Evolutionary conservation across 1,140 invertebrate species (phyloP).

Genomic region (Dreissena polymorpha): DNA sequence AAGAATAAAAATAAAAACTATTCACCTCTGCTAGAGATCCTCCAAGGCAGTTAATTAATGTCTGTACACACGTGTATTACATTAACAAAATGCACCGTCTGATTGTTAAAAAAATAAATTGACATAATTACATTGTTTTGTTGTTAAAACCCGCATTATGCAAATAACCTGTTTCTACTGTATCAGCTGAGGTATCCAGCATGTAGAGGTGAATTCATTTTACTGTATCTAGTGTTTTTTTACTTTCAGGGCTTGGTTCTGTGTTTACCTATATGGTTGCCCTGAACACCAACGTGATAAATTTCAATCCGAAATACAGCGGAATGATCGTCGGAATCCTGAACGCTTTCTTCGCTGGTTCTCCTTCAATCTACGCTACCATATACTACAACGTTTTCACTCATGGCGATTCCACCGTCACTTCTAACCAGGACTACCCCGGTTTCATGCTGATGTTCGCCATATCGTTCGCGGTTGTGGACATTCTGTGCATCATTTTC

Average conservation of each 20-base stretch:
- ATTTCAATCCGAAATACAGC: constrained; percentile 57
- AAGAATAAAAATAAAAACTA: too few species aligned
- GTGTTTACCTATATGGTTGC: constrained; percentile 64
- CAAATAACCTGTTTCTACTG: too few species aligned
- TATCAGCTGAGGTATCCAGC: too few species aligned
- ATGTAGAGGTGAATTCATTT: too few species aligned
- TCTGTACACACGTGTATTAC: too few species aligned
- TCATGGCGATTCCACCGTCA: constrained; percentile 20
- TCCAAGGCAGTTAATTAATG: too few species aligned
- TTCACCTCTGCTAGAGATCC: too few species aligned
- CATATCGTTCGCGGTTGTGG: constrained; percentile 52
- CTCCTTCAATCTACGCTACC: constrained; percentile 52
- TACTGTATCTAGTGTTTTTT: background rate
- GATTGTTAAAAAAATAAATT: too few species aligned
- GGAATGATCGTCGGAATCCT: constrained; percentile 61
- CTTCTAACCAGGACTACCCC: constrained; percentile 49
- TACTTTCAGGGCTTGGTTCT: constrained; percentile 58
- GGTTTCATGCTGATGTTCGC: constrained; percentile 60
- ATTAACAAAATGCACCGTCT: too few species aligned
- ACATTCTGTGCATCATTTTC: constrained; percentile 56
- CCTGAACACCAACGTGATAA: constrained; percentile 60
- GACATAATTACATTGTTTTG: too few species aligned
- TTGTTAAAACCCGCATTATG: too few species aligned
- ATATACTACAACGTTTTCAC: constrained; percentile 54
- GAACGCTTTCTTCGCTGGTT: constrained; percentile 59